Evolutionary conservation across 2,888 invertebrate genomes (phyloP).

Genomic region (Lasioglossum oenotherae): DNA sequence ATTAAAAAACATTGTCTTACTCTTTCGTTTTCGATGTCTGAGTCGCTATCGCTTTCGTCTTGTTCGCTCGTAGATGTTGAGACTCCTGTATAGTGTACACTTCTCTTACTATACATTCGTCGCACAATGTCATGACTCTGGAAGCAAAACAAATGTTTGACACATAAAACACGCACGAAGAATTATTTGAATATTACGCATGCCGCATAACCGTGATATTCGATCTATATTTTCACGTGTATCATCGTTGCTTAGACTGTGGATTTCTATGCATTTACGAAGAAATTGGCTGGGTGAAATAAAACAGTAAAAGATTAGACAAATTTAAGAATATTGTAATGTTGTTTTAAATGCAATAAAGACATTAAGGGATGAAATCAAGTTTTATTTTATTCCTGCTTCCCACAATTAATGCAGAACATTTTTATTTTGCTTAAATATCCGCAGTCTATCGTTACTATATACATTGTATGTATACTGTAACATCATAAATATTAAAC

Average conservation of each 20-base stretch:
- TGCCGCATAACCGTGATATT: not conserved
- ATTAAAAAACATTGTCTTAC: conserved; percentile 78
- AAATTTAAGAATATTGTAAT: too few relatives aligned
- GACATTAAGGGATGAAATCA: too few relatives aligned
- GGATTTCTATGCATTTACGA: too few relatives aligned
- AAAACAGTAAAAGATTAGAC: too few relatives aligned
- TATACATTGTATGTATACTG: not conserved
- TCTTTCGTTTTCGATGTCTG: conserved; percentile 86
- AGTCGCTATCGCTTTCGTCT: conserved; percentile 85
- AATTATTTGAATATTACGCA: not conserved
- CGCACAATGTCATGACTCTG: conserved; percentile 69
- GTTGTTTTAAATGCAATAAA: too few relatives aligned
- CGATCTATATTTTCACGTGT: not conserved
- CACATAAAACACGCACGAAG: not conserved
- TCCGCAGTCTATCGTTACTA: too few relatives aligned
- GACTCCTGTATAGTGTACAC: conserved; percentile 74
- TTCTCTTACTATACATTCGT: conserved; percentile 76
- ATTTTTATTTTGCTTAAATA: too few relatives aligned
- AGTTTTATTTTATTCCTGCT: too few relatives aligned
- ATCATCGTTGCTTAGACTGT: too few relatives aligned
- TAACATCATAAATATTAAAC: conserved; percentile 4
- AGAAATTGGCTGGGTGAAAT: too few relatives aligned
- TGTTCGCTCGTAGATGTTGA: conserved; percentile 65
- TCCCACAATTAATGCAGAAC: too few relatives aligned
- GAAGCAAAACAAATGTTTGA: conserved; percentile 39